These are phyloP conservation scores for Drosophila oshimai DNA, from an alignment of 1,140 invertebrate genomes.

Conservation along the genomic window DNA sequence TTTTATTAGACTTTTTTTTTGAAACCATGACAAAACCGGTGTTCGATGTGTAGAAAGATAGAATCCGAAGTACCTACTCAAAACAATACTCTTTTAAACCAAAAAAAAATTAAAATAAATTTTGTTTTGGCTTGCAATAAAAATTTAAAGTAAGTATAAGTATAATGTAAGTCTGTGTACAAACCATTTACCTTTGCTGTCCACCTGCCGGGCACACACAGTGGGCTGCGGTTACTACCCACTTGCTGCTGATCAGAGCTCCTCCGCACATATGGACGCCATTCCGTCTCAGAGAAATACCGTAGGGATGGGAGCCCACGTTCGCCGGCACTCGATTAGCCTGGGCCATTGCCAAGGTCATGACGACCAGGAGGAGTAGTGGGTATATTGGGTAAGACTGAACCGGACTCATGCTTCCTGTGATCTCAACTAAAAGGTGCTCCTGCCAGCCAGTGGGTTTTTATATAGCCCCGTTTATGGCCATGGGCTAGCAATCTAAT, in stretches of 20 bases:
- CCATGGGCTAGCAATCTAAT: slow-evolving; percentile 16
- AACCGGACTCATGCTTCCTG: slow-evolving; percentile 5
- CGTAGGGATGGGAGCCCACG: slow-evolving; percentile 65
- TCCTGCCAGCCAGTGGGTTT: neutral
- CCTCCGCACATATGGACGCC: slow-evolving; percentile 58
- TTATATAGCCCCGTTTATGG: slow-evolving; percentile 34
- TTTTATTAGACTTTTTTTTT: no score
- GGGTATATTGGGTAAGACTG: neutral
- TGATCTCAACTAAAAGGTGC: slow-evolving; percentile 8
- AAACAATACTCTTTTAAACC: no score
- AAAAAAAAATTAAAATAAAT: no score
- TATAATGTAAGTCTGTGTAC: no score
- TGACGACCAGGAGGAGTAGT: neutral
- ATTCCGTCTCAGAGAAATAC: slow-evolving; percentile 56
- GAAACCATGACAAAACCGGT: no score
- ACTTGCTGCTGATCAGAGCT: slow-evolving; percentile 23
- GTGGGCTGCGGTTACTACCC: slow-evolving; percentile 60
- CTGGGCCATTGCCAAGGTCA: neutral
- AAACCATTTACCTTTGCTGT: slow-evolving; percentile 53
- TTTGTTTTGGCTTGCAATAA: no score
- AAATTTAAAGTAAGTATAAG: no score
- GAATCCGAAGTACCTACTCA: no score
- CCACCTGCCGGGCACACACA: slow-evolving; percentile 54
- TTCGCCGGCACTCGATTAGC: slow-evolving; percentile 3
- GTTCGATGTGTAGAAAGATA: no score